Evolutionary conservation across 2,113 vertebrate species (phyloP), one percentile per base, ranked within the genome.

Genomic region (Edolisoma coerulescens): DNA sequence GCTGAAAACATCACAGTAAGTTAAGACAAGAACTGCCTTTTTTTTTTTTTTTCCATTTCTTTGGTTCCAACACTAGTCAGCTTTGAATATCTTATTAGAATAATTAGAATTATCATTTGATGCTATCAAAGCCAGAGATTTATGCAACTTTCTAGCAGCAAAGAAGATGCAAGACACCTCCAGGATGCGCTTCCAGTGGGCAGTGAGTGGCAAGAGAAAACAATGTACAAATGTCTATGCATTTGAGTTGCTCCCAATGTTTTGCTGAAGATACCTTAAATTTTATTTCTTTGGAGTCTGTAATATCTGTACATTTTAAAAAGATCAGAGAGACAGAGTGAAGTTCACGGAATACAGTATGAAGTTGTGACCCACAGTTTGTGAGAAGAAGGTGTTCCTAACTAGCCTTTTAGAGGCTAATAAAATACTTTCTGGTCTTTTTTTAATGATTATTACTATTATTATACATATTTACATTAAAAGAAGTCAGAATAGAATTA

Each of bases 401-500:
- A 18, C 23, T 9, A 20, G 5, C 8, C 16, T 86, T 78, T 76
- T 69, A 68, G 69, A 90, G 41, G 59, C 14, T 90, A 87, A 90
- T n/a, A 15, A 50, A 37, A 68, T 69, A n/a, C 45, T 57, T 63
- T 27, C 35, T 92, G 30, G 49, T 53, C 14, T 87, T 95, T 56
- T 45, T 76, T 87, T 83, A 95, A 78, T 93, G n/a, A 54, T 47
- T 47, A 75, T 75, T 26, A 17, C 26, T 44, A 68, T 94, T 89
- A 63, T 70, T 52, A 8, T 59, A 53, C 4, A 73, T 53, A 69
- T 95, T 91, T 89, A 59, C 50, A 74, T 82, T 81, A 89, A 83
- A 68, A 87, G 93, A 96, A 95, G 42, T 90, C 94, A 39, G 71
- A 69, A 82, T 69, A 90, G 81, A 96, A 96, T 96, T 94, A 41